A percentile compares a stretch with the other conserved stretches of the same genome.
These are phyloP conservation scores for Athalia circularis DNA, from an alignment of 2,888 invertebrate species.

Conservation along the genomic window DNA sequence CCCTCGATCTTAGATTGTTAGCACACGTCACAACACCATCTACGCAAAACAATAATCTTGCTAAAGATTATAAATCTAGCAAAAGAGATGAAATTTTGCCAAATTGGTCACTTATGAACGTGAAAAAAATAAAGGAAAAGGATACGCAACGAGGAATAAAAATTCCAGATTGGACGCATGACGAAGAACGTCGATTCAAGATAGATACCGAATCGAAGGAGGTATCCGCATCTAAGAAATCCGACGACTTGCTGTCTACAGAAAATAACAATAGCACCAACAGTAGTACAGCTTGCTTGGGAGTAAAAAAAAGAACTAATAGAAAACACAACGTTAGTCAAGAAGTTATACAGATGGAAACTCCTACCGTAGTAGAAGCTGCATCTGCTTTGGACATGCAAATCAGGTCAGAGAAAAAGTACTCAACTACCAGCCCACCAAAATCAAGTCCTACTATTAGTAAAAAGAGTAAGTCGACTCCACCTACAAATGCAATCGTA, in stretches of 20 bases:
- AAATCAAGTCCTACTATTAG: slow-evolving; percentile 64
- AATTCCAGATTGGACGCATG: slow-evolving; percentile 67
- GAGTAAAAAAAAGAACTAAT: slow-evolving; percentile 58
- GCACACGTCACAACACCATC: slow-evolving; percentile 74
- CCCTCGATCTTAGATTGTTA: slow-evolving; percentile 78
- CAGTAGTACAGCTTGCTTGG: slow-evolving; percentile 48
- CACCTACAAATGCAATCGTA: slow-evolving; percentile 45
- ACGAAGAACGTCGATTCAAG: slow-evolving; percentile 67
- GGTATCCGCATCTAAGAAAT: slow-evolving; percentile 56
- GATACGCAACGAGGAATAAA: slow-evolving; percentile 63
- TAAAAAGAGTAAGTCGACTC: slow-evolving; percentile 60
- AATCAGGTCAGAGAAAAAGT: slow-evolving; percentile 57
- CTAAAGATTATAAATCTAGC: slow-evolving; percentile 60
- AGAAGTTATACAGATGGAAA: slow-evolving; percentile 42
- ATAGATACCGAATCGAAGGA: slow-evolving; percentile 67
- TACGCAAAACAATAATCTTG: slow-evolving; percentile 68
- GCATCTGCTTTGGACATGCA: slow-evolving; percentile 52
- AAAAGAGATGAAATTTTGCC: slow-evolving; percentile 64
- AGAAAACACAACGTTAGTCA: slow-evolving; percentile 52
- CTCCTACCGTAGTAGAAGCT: slow-evolving; percentile 48
- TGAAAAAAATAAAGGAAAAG: slow-evolving; percentile 63
- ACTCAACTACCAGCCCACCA: slow-evolving; percentile 52
- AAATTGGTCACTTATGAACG: slow-evolving; percentile 67
- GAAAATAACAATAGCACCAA: slow-evolving; percentile 48
- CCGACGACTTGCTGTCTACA: slow-evolving; percentile 52